Base-by-base conservation (phyloP, 2,888 invertebrate genomes). In the Rotaria socialis region DNA sequence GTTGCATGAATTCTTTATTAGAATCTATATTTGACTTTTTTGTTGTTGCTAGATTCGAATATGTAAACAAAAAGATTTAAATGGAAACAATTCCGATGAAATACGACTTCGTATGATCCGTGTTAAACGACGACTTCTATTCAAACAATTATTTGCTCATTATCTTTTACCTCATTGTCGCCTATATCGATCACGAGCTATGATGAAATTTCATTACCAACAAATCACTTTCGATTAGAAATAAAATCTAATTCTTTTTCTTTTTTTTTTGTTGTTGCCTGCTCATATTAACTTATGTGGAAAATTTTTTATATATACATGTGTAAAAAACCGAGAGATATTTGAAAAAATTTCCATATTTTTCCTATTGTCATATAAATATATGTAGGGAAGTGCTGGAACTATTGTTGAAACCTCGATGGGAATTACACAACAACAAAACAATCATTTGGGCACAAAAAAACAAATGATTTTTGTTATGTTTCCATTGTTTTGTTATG, bases 41-140 rank as follows among this genome's bases (percentile, higher is more conserved):
- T 75, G 7, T 4, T 7, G 41, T 74, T 5, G 19, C 19, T 47
- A 75, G 75, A 80, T 80, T 43, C 80, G 80, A n/a, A 14, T 80
- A 47, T 80, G 80, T 80, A 80, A 80, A 80, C 80, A 80, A 80
- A 80, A 80, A 47, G 80, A 80, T 47, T 47, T 80, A 24, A 80
- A 80, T 80, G 80, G 80, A n/a, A 80, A 80, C 47, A 80, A 47
- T 47, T 24, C 47, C 5, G 80, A 80, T 47, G 80, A 80, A 80
- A 47, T 47, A 11, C 80, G 80, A 22, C 47, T 80, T n/a, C 43
- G 47, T 16, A 47, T 80, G 80, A 14, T 24, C 47, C 47, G 80
- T 0, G 47, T 80, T 4, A 80, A 80, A 80, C 14, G 14, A 80
- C 24, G 80, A 47, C n/a, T 80, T 19, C 14, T 80, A 80, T n/a